phyloP scores from a whole-genome alignment of 2,113 vertebrate species.

The Corythornis cristatus region DNA sequence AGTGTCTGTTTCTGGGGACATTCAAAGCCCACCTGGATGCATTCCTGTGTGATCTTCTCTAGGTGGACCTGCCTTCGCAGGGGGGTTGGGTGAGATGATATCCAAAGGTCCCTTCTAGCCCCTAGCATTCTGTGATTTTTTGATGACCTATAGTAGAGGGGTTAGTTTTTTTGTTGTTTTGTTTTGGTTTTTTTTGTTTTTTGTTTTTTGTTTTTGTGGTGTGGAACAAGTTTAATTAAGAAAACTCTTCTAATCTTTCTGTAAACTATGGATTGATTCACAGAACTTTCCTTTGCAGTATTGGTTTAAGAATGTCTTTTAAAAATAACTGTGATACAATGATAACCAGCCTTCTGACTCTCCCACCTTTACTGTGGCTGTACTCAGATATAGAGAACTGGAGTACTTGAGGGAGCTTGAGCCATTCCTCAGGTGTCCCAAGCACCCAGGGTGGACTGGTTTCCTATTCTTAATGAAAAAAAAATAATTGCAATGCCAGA shows the following conservation, averaged over 20 bases:
- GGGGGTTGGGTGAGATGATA: too few relatives aligned
- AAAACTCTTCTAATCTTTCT: not conserved
- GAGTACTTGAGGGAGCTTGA: not conserved
- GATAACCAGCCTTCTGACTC: not conserved
- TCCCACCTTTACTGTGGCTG: not conserved
- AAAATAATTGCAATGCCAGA: not conserved
- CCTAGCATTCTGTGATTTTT: not conserved
- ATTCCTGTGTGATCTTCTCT: too few relatives aligned
- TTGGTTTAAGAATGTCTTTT: not conserved
- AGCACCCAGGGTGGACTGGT: not conserved
- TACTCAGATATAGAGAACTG: not conserved
- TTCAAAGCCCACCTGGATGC: too few relatives aligned
- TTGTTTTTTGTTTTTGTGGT: not conserved
- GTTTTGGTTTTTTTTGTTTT: too few relatives aligned
- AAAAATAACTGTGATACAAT: accelerated
- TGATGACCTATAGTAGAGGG: not conserved
- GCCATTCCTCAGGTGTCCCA: not conserved
- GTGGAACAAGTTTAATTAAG: not conserved
- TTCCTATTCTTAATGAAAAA: not conserved
- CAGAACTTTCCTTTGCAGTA: not conserved
- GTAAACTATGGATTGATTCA: not conserved
- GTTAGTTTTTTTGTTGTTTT: not conserved
- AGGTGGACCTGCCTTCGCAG: too few relatives aligned
- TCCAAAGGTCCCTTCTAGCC: too few relatives aligned
- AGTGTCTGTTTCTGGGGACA: too few relatives aligned